Base-by-base conservation (phyloP, 2,113 vertebrate species). In the Sminthopsis crassicaudata region DNA sequence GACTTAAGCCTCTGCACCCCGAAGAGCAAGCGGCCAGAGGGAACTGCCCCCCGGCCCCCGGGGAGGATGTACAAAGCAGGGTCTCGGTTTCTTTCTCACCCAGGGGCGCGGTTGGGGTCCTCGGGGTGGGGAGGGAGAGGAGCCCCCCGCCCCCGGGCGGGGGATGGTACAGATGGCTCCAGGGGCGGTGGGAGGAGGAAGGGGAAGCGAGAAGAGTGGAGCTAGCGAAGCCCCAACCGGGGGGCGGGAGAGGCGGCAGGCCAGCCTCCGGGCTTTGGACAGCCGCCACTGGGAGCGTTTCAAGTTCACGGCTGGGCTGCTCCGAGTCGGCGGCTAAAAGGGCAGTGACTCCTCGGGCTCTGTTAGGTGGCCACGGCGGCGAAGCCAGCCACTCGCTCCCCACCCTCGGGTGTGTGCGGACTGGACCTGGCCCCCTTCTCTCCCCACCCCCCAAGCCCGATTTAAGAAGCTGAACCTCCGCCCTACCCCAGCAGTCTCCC, bases 91-190 rank as follows among this genome's bases (percentile, higher is more conserved):
- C 60, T 54, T 23, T 51, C 50, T 19, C n/a, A 42, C 67, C 36
- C 6, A 42, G 67, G 67, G 67, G 67, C n/a, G 67, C 67, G 67
- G 67, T n/a, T 84, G 19, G 36, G 67, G 67, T n/a, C 67, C 67
- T 22, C 67, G n/a, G 42, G 67, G 67, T 42, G n/a, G 67, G n/a
- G 19, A 84, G 16, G n/a, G 67, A n/a, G 60, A 76, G 4, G 5
- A 67, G 27, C 14, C 3, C 60, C 60, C 57, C 27, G 4, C 10
- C 60, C 60, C 14, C 36, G 60, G 60, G 60, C 60, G 60, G 60
- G 60, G 60, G 60, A 76, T 76, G 96, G 92, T 96, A 84, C 91
- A 91, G 90, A 95, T 95, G 26, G 55, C 84, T 93, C 89, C 53
- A 48, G 54, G 51, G 11, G 53, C 94, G 91, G n/a, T 30, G 60